Evolutionary conservation across 2,113 vertebrate species (phyloP).

Genomic region (Cyanoderma ruficeps): DNA sequence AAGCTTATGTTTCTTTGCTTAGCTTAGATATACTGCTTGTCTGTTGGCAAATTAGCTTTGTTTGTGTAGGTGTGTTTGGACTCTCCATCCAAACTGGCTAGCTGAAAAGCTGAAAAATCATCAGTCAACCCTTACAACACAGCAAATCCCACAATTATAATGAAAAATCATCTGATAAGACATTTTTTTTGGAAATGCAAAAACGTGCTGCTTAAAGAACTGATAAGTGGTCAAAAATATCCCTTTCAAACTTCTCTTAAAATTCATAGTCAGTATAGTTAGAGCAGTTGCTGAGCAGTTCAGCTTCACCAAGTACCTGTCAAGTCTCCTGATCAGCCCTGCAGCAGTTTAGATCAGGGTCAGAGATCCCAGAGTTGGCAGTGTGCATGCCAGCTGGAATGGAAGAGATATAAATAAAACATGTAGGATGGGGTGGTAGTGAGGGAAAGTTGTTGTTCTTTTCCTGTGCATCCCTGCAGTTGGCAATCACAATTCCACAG

Average conservation of each 20-base stretch:
- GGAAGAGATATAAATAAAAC: constrained; percentile 14
- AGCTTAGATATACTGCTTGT: background rate
- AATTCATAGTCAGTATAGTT: background rate
- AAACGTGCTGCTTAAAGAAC: background rate
- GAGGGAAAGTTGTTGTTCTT: background rate
- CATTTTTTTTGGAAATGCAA: background rate
- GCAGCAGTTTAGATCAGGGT: background rate
- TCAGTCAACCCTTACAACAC: background rate
- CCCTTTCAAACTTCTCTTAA: background rate
- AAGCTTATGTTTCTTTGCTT: background rate
- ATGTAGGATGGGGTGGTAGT: background rate
- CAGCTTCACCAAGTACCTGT: background rate
- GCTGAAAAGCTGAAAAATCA: background rate
- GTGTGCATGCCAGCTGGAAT: background rate
- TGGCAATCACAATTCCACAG: background rate
- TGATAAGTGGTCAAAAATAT: background rate
- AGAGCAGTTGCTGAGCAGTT: background rate
- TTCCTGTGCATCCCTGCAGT: background rate
- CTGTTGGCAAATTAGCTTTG: background rate
- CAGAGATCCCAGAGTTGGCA: background rate
- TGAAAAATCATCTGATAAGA: background rate
- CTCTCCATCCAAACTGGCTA: background rate
- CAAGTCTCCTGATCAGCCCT: background rate
- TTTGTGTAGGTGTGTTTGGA: background rate
- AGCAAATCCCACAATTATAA: background rate